Evolutionary conservation across 2,797 vertebrate species (phyloP), one percentile per base, ranked within the genome.

Genomic region (Poecilia gillii): DNA sequence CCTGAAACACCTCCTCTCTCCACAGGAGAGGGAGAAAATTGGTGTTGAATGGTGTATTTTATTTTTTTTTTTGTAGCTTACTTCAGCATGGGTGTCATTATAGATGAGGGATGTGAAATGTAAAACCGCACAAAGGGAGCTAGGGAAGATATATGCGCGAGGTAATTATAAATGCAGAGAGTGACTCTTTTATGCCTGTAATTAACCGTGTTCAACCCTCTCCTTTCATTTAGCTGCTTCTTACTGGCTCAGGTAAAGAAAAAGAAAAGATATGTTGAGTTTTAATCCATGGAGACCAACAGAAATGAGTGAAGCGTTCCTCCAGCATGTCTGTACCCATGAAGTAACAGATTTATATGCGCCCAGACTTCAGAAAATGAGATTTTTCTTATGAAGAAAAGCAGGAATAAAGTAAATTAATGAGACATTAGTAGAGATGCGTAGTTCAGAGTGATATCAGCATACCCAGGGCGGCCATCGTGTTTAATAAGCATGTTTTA

Each of bases 151-250:
- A 81, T 78, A 86, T 43, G 25, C 20, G 73, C 57, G 81, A 87
- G 79, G 82, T 89, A 84, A 92, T 92, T 93, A 93, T 79, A 86
- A 87, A 89, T 84, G 83, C 81, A 87, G 76, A 83, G 83, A 79
- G 71, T 20, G 80, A 55, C 84, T 79, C n/a, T 6, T 83, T 64
- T 80, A 16, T 47, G 84, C 49, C 90, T 93, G 83, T 93, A 92
- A 92, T 92, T 91, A 93, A 85, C 82, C 14, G 41, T 16, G 84
- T 36, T 73, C 74, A 79, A 83, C 83, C 85, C 86, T 82, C 64
- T 77, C 76, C 85, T 86, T 64, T 90, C 85, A 81, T 89, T 74
- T 73, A 39, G 79, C 75, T 53, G 59, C 72, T 1, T 82, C 3
- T 0, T 9, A 47, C 66, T 43, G 62, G 31, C 72, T 89, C 80